Base-by-base conservation (phyloP, 2,797 vertebrate genomes). In the Amblyopsis hoosieri region DNA sequence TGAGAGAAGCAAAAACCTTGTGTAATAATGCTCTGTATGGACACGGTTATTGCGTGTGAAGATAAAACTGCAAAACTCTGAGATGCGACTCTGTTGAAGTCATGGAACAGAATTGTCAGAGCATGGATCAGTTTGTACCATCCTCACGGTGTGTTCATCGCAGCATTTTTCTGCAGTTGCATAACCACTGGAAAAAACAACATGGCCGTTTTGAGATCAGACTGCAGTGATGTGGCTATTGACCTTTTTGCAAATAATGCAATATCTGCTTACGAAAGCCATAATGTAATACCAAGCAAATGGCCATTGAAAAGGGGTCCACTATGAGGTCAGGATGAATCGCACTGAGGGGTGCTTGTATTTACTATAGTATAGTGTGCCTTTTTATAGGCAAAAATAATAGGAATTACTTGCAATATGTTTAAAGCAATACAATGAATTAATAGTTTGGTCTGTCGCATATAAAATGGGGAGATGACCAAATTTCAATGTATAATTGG, bases 381-480 rank as follows among this genome's bases (percentile, higher is more conserved):
- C 72, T 67, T 42, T 42, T 71, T 75, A 69, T 85, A 81, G 79
- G 81, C 82, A 82, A 86, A 72, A 54, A 69, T 79, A 69, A 85
- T 89, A 89, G 82, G 87, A 86, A 85, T 83, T 83, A 81, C 80
- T 90, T 76, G 88, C 90, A 91, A 90, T 91, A 90, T 88, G 83
- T 89, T 85, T 67, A 78, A 89, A 90, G 88, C 88, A 91, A 88
- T 90, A 90, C 84, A 73, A 74, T 60, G 60, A 85, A 69, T 72
- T 14, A 12, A 79, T 76, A 79, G 64, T 76, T 19, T 75, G n/a
- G 73, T 87, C 70, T 71, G 70, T 84, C 79, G 76, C 72, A 74
- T 83, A 84, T 49, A 64, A 85, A 85, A 83, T 81, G 71, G 80
- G 80, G 61, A 71, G 65, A 75, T 55, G 49, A 60, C 56, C 71